Evolutionary conservation across 2,888 invertebrate species (phyloP), one percentile per base, ranked within the genome.

Genomic region (Crocallis elinguaria): DNA sequence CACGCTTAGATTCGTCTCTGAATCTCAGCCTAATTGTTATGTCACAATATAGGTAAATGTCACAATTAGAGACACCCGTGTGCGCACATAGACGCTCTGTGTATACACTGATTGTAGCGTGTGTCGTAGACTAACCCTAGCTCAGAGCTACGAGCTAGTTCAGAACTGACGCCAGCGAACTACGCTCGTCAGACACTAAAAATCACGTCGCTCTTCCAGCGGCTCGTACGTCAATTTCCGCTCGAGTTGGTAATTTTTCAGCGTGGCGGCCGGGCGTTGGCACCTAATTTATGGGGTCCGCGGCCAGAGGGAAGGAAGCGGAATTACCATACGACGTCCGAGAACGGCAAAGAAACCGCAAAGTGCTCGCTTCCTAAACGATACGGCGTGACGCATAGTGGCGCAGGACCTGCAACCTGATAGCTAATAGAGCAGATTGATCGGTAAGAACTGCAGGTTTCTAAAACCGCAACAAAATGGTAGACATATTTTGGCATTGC

Each of bases 241-340:
- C 63, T 71, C 64, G 74, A 77, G 77, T 82, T 75, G 80, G 86
- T 83, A 88, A 89, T 89, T 89, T 89, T 88, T 89, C 89, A 88
- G 80, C 67, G 66, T 71, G 67, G 73, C 38, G 78, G 81, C 71
- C 82, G 80, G 72, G 75, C 76, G 81, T 79, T 81, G 82, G 84
- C 84, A 78, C 78, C 75, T 84, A 80, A 90, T 90, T 90, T 90
- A 90, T 86, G 83, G 71, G 70, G 70, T 66, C 69, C 66, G 65
- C 78, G 74, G 77, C 75, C 73, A 77, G 66, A 56, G 77, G 87
- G 86, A 88, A 89, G 89, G 89, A 89, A 89, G 71, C 77, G 61
- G 67, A 79, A 89, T 90, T 90, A 88, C 84, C 90, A 90, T 89
- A 89, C 84, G 81, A 86, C 86, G 78, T 81, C 81, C 80, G 81